Evolutionary conservation across 2,888 invertebrate species (phyloP).

Genomic region (Strigamia transsilvanica): DNA sequence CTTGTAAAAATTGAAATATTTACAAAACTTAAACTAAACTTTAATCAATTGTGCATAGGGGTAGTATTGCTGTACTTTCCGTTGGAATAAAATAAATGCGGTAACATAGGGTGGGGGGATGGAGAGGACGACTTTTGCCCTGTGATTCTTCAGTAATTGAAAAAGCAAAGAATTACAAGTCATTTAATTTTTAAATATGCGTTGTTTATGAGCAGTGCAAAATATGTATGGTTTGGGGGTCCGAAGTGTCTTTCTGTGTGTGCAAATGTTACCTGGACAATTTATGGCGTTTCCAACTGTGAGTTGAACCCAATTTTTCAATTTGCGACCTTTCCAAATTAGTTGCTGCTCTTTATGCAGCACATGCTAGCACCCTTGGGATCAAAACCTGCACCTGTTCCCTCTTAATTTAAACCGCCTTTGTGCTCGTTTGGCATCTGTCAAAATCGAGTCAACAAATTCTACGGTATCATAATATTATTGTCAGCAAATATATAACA

Average conservation of each 20-base stretch:
- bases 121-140: too few relatives aligned
- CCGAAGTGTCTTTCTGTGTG: not conserved
- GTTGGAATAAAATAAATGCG: too few relatives aligned
- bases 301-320: conserved; percentile 1
- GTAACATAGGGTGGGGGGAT: too few relatives aligned
- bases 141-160: too few relatives aligned
- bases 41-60: too few relatives aligned
- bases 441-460: not conserved
- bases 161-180: too few relatives aligned
- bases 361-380: not conserved
- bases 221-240: not conserved
- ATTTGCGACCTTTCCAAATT: not conserved
- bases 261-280: not conserved
- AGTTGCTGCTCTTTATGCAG: not conserved
- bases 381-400: not conserved
- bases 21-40: too few relatives aligned
- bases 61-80: too few relatives aligned
- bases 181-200: too few relatives aligned
- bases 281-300: not conserved
- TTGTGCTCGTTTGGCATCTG: not conserved
- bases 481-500: not conserved
- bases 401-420: not conserved
- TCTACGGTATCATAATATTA: not conserved
- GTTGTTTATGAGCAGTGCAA: too few relatives aligned
- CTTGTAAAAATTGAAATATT: too few relatives aligned